These are phyloP conservation scores for Bhutanitis thaidina DNA, from an alignment of 2,888 invertebrate genomes.

Conservation along the genomic window DNA sequence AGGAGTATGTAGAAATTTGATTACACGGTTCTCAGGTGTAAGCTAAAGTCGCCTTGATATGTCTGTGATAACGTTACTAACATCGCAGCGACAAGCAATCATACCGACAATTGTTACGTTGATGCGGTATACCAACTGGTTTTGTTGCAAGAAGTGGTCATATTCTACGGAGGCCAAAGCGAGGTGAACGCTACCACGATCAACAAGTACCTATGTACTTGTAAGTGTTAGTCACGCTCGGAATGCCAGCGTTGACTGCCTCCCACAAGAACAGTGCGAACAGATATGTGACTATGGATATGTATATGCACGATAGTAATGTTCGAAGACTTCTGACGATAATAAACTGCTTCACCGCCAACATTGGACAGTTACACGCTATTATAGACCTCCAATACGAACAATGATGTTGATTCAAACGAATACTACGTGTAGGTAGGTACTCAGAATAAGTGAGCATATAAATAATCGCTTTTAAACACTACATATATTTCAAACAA, in stretches of 20 bases:
- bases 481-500: too few species aligned
- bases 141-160: slow-evolving; percentile 66
- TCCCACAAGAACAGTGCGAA: slow-evolving; percentile 43
- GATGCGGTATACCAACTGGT: slow-evolving; percentile 43
- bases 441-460: too few species aligned
- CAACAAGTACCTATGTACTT: slow-evolving; percentile 38
- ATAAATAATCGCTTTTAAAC: too few species aligned
- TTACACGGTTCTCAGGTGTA: neutral
- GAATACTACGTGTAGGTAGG: too few species aligned
- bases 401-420: slow-evolving; percentile 16
- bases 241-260: slow-evolving; percentile 58
- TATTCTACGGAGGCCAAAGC: slow-evolving; percentile 58
- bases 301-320: neutral
- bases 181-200: slow-evolving; percentile 63
- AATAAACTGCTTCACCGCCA: neutral
- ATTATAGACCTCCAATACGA: slow-evolving; percentile 16
- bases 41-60: neutral
- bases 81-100: too few species aligned
- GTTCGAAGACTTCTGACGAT: neutral
- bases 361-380: slow-evolving; percentile 13
- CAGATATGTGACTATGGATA: neutral
- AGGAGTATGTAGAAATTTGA: neutral
- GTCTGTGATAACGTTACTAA: slow-evolving; percentile 6
- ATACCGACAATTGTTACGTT: too few species aligned
- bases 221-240: slow-evolving; percentile 63